Percentiles rank a stretch among this genome's conserved stretches.
Evolutionary conservation across 1,140 invertebrate genomes (phyloP).

Genomic region (Cherax destructor): DNA sequence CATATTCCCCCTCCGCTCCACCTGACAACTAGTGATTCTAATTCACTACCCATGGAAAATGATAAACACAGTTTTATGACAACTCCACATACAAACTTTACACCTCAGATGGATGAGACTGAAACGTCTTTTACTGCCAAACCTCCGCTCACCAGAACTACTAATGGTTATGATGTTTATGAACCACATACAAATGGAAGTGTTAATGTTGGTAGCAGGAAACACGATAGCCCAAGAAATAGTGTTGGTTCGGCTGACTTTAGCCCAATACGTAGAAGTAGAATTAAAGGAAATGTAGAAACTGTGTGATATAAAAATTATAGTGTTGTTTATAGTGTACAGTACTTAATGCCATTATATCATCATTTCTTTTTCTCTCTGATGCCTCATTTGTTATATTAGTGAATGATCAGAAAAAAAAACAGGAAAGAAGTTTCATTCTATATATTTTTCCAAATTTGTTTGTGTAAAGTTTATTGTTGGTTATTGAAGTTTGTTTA

Average conservation of each 20-base stretch:
- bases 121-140: conserved; percentile 49
- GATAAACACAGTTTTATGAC: conserved; percentile 8
- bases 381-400: too few species aligned
- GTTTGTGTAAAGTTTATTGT: too few species aligned
- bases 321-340: neutral
- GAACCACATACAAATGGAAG: conserved; percentile 17
- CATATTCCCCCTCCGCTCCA: conserved; percentile 19
- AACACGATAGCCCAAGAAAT: neutral
- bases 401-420: neutral
- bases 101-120: conserved; percentile 24
- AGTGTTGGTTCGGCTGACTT: conserved; percentile 47
- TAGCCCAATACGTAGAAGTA: conserved; percentile 42
- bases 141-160: conserved; percentile 28
- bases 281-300: conserved; percentile 47
- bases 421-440: neutral
- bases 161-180: conserved; percentile 29
- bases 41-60: conserved; percentile 18
- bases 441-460: too few species aligned
- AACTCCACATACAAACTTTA: neutral
- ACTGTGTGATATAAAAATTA: conserved; percentile 29
- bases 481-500: too few species aligned
- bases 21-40: conserved; percentile 7
- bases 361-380: neutral
- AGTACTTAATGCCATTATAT: neutral
- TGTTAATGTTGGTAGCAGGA: neutral